Percentiles rank a stretch among this genome's conserved stretches.
Evolutionary conservation across 1,140 invertebrate species (phyloP).

Genomic region (Globodera ellingtonae): DNA sequence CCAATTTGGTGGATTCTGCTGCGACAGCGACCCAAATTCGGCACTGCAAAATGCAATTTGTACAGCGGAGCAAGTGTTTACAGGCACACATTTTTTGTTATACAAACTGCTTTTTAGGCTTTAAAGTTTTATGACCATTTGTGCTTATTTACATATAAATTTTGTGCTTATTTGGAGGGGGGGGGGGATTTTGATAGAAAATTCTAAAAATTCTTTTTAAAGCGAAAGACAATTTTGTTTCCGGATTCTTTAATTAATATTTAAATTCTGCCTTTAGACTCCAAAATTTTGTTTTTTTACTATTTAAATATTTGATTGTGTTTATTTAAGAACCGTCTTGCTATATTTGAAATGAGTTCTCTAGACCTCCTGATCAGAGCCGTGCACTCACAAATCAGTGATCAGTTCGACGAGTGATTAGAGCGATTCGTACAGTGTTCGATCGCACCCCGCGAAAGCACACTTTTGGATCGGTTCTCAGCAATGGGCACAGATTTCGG

Average conservation of each 20-base stretch:
- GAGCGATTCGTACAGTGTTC: not conserved
- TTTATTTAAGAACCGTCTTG: not conserved
- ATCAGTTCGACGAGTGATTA: not conserved
- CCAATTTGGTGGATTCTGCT: slow-evolving; percentile 8
- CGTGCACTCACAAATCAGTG: slow-evolving; percentile 12
- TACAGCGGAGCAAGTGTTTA: slow-evolving; percentile 3
- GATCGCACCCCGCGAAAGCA: not conserved
- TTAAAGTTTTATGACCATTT: too few relatives aligned
- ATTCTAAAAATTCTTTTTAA: too few relatives aligned
- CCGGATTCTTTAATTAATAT: too few relatives aligned
- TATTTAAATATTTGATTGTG: not conserved
- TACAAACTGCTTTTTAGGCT: too few relatives aligned
- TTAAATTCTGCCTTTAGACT: too few relatives aligned
- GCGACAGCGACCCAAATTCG: slow-evolving; percentile 4
- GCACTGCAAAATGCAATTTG: slow-evolving; percentile 14
- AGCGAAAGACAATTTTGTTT: too few relatives aligned
- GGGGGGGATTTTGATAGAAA: too few relatives aligned
- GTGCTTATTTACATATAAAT: too few relatives aligned
- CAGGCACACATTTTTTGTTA: too few relatives aligned
- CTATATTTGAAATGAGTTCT: too few relatives aligned
- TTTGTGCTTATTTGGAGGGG: too few relatives aligned
- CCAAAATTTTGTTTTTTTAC: not conserved
- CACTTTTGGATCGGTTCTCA: slow-evolving; percentile 7
- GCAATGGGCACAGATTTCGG: slow-evolving; percentile 16
- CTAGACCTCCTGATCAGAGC: slow-evolving; percentile 16